Conservation (phyloP, 2,888 invertebrate species). For the Thymelicus acteon region DNA sequence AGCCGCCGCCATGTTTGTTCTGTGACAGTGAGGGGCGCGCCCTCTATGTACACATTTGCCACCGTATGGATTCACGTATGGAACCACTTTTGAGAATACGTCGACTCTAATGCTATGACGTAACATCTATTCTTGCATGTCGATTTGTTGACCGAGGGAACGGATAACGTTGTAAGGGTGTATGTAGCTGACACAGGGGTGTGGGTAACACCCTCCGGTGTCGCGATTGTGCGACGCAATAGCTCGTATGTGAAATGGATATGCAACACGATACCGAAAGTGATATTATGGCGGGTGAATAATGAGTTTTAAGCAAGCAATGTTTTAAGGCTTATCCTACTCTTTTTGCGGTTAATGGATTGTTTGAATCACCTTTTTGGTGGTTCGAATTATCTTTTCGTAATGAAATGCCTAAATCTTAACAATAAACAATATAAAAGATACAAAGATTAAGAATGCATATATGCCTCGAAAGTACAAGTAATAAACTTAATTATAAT, state of each 20-base stretch:
- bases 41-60: constrained; percentile 80
- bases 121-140: constrained; percentile 52
- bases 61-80: constrained; percentile 39
- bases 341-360: background rate
- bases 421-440: no score
- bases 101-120: constrained; percentile 41
- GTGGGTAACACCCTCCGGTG: constrained; percentile 76
- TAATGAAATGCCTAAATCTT: no score
- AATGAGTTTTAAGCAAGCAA: constrained; percentile 15
- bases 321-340: background rate
- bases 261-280: constrained; percentile 76
- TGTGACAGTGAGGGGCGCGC: constrained; percentile 80
- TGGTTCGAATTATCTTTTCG: no score
- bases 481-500: no score
- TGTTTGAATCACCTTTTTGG: background rate
- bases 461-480: no score
- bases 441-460: no score
- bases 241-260: constrained; percentile 79
- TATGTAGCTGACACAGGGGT: constrained; percentile 72
- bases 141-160: constrained; percentile 45
- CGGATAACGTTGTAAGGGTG: constrained; percentile 62
- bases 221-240: constrained; percentile 76
- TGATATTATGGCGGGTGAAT: constrained; percentile 55
- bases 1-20: constrained; percentile 81
- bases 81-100: constrained; percentile 28